phyloP scores from a whole-genome alignment of 2,888 invertebrate genomes.

The Drosophila dives region DNA sequence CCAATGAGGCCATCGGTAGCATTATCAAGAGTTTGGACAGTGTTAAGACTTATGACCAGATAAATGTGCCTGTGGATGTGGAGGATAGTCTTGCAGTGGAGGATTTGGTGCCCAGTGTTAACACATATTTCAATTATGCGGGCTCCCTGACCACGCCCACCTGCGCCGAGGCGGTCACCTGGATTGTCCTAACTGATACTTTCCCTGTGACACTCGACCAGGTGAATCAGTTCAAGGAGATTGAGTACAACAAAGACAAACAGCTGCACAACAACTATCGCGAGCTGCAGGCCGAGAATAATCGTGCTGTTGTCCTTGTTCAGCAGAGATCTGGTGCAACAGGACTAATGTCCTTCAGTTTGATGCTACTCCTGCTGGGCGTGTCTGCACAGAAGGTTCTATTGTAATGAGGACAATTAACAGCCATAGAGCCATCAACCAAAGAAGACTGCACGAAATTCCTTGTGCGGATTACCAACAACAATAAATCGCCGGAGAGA shows the following conservation, averaged over 20 bases:
- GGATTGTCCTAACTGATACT: conserved; percentile 88
- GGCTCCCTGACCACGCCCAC: conserved; percentile 91
- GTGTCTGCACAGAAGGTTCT: conserved; percentile 13
- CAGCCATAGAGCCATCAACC: conserved; percentile 38
- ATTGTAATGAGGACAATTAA: conserved; percentile 11
- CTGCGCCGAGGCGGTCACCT: conserved; percentile 90
- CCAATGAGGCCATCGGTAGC: conserved; percentile 78
- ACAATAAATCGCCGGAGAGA: conserved; percentile 18
- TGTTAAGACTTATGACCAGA: conserved; percentile 69
- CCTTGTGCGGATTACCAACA: conserved; percentile 39
- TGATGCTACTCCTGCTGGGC: conserved; percentile 54
- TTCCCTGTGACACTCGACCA: conserved; percentile 86
- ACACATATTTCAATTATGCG: conserved; percentile 88
- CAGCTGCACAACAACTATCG: conserved; percentile 85
- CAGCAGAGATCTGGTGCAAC: conserved; percentile 44
- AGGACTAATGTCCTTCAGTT: conserved; percentile 26
- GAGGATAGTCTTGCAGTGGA: conserved; percentile 71
- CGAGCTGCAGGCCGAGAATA: conserved; percentile 73
- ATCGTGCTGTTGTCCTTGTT: conserved; percentile 80
- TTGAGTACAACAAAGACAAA: conserved; percentile 82
- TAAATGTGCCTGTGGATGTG: conserved; percentile 70
- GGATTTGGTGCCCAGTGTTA: conserved; percentile 86
- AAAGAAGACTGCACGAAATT: conserved; percentile 52
- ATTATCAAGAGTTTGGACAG: conserved; percentile 75
- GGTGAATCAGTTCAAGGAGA: conserved; percentile 85